Percentiles rank a stretch among this genome's conserved stretches.
Evolutionary conservation across 1,140 invertebrate species (phyloP).

Genomic region (Drosophila melanogaster): Release_6_plus_ISO1_MT NT_033779.5:17004501-17005000

Average conservation of each 20-base stretch:
- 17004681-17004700: slow-evolving; percentile 37
- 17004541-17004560: slow-evolving; percentile 58
- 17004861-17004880: neutral
- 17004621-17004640: slow-evolving; percentile 41
- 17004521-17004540: slow-evolving; percentile 43
- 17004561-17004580: slow-evolving; percentile 58
- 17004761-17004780: too few relatives aligned
- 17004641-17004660: slow-evolving; percentile 76
- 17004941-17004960: slow-evolving; percentile 83
- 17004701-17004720: neutral
- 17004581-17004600: slow-evolving; percentile 33
- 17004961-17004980: slow-evolving; percentile 39
- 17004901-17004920: slow-evolving; percentile 6
- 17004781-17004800: too few relatives aligned
- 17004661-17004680: slow-evolving; percentile 45
- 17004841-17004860: too few relatives aligned
- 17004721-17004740: too few relatives aligned
- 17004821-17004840: too few relatives aligned
- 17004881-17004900: slow-evolving; percentile 11
- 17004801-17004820: too few relatives aligned
- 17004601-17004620: slow-evolving; percentile 31
- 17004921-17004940: slow-evolving; percentile 58
- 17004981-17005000: slow-evolving; percentile 18
- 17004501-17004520: neutral
- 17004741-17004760: too few relatives aligned